phyloP scores from a whole-genome alignment of 1,140 invertebrate species.

The Drosophila lacertosa region DNA sequence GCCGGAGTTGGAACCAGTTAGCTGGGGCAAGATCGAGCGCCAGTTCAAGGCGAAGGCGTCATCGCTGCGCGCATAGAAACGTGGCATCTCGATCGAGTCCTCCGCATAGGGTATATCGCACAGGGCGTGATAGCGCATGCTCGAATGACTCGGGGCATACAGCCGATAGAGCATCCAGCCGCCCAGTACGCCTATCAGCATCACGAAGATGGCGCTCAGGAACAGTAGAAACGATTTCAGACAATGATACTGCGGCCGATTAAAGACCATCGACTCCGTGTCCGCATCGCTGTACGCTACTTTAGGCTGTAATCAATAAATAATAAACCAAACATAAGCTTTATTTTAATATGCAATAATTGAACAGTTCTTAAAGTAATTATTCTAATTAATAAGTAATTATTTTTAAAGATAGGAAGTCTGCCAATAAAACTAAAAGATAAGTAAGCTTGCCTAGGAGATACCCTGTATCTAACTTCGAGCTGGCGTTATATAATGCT shows the following conservation, averaged over 20 bases:
- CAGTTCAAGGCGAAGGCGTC: conserved; percentile 71
- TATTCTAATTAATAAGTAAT: too few species aligned
- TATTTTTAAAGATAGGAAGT: too few species aligned
- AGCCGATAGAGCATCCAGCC: conserved; percentile 92
- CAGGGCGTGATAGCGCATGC: conserved; percentile 87
- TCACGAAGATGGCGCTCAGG: conserved; percentile 89
- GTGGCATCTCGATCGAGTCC: conserved; percentile 72
- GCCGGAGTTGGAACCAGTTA: conserved; percentile 25
- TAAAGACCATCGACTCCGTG: conserved; percentile 84
- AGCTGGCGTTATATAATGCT: too few species aligned
- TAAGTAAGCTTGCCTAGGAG: too few species aligned
- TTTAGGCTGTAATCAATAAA: conserved; percentile 48
- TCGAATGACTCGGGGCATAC: conserved; percentile 87
- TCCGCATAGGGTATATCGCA: conserved; percentile 88
- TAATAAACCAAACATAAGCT: background rate
- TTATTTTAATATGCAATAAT: background rate
- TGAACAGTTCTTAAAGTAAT: too few species aligned
- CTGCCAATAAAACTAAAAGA: too few species aligned
- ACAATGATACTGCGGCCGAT: conserved; percentile 86
- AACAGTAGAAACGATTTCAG: conserved; percentile 88
- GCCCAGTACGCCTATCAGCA: conserved; percentile 90
- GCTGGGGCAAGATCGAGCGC: conserved; percentile 64
- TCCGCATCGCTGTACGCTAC: conserved; percentile 77
- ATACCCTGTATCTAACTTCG: too few species aligned
- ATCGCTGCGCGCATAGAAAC: conserved; percentile 70